Percentiles rank a stretch among this genome's conserved stretches.
These are phyloP conservation scores for Tonatia bakeri DNA, from an alignment of 2,113 vertebrate genomes.

Conservation along the genomic window DNA sequence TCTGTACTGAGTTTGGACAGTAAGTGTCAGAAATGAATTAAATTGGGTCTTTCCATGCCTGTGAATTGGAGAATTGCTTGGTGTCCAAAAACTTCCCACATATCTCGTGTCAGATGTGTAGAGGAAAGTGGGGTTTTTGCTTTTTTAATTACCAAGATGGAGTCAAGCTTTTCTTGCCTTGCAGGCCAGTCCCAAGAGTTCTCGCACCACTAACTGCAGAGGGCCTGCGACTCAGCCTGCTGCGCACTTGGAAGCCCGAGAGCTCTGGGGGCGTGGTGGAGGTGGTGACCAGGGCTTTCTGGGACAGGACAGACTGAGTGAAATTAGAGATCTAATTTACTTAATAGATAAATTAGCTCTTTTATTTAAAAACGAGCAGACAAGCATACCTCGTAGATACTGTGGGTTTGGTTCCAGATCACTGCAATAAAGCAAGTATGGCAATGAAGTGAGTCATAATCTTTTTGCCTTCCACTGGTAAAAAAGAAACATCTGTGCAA, in stretches of 20 bases:
- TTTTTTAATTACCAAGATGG: neutral
- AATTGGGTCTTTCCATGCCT: rapidly evolving
- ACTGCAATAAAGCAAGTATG: neutral
- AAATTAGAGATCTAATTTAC: neutral
- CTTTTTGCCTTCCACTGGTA: neutral
- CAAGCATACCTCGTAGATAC: neutral
- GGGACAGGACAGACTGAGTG: neutral
- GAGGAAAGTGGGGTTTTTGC: neutral
- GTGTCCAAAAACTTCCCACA: neutral
- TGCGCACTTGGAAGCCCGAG: rapidly evolving
- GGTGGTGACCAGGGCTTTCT: neutral
- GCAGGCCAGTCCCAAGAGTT: neutral
- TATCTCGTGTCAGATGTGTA: neutral
- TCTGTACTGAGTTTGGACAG: neutral
- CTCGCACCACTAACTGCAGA: too few species aligned
- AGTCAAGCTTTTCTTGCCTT: neutral
- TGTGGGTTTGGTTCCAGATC: neutral
- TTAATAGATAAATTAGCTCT: neutral
- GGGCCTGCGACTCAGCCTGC: neutral
- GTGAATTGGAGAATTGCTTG: neutral
- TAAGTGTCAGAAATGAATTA: neutral
- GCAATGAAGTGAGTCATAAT: neutral
- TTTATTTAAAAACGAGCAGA: neutral
- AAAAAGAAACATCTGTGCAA: neutral
- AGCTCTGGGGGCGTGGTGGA: neutral